phyloP scores from a whole-genome alignment of 2,888 invertebrate genomes.

The Eupsilia transversa region DNA sequence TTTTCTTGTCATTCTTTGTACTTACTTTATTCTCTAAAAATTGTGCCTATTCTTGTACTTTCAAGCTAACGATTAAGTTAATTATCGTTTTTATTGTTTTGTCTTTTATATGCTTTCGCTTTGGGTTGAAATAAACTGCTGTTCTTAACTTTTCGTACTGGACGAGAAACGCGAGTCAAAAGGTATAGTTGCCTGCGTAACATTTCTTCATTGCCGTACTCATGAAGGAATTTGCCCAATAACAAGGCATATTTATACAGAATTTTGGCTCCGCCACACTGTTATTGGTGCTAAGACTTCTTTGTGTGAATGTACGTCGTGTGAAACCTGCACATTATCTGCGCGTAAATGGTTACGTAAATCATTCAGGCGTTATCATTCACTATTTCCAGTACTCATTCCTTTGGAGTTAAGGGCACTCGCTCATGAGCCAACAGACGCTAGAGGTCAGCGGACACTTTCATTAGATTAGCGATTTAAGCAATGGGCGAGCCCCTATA shows the following conservation, averaged over 20 bases:
- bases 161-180: not conserved
- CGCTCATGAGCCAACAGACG: not conserved
- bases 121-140: not conserved
- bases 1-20: not conserved
- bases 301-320: not conserved
- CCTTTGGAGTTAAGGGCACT: not conserved
- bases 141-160: not conserved
- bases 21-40: not conserved
- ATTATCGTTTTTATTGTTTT: not conserved
- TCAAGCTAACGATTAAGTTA: not conserved
- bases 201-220: not conserved
- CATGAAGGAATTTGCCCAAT: not conserved
- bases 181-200: not conserved
- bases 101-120: not conserved
- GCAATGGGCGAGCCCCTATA: no score
- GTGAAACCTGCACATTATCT: not conserved
- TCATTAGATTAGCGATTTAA: not conserved
- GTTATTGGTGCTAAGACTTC: not conserved
- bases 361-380: not conserved
- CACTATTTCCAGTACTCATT: not conserved
- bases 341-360: not conserved
- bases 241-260: not conserved
- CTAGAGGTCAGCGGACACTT: no score
- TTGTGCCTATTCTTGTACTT: not conserved
- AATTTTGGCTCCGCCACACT: not conserved